These are phyloP conservation scores for human (Homo sapiens) DNA, from an alignment of 2,113 vertebrate species.

Conservation along the genomic window DNA sequence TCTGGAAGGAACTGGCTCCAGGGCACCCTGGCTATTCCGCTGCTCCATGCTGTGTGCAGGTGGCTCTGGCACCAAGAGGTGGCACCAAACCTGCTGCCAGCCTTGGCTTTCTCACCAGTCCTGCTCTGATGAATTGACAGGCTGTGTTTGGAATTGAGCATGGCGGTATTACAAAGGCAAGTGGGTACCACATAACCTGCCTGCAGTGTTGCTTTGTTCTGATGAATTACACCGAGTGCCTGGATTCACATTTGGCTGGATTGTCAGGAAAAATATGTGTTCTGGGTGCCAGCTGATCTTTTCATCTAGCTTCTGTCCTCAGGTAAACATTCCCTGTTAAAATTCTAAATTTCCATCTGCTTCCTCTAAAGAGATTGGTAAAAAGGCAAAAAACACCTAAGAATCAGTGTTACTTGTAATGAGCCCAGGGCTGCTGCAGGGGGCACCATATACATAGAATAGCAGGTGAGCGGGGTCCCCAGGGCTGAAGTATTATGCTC, in stretches of 20 bases:
- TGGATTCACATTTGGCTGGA: background rate
- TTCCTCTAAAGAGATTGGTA: background rate
- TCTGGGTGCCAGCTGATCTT: background rate
- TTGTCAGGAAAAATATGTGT: background rate
- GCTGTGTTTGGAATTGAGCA: background rate
- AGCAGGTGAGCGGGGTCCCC: background rate
- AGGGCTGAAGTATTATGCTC: fast-evolving
- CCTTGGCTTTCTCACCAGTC: background rate
- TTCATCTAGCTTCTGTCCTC: background rate
- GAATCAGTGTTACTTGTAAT: background rate
- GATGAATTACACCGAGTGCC: background rate
- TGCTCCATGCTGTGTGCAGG: background rate
- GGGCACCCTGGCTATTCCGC: background rate
- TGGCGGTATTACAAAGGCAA: background rate
- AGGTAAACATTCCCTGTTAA: conserved; percentile 6
- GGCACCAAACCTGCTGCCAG: background rate
- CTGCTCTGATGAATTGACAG: background rate
- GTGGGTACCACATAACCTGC: background rate
- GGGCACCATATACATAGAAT: background rate
- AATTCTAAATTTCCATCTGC: conserved; percentile 5
- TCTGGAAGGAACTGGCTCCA: background rate
- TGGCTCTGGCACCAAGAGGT: background rate
- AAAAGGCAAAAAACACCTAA: background rate
- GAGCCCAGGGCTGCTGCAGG: background rate
- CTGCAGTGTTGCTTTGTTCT: background rate